Percentiles rank a stretch among this genome's conserved stretches.
Conservation (phyloP, 1,140 invertebrate genomes). For the Sitobion miscanthi region DNA sequence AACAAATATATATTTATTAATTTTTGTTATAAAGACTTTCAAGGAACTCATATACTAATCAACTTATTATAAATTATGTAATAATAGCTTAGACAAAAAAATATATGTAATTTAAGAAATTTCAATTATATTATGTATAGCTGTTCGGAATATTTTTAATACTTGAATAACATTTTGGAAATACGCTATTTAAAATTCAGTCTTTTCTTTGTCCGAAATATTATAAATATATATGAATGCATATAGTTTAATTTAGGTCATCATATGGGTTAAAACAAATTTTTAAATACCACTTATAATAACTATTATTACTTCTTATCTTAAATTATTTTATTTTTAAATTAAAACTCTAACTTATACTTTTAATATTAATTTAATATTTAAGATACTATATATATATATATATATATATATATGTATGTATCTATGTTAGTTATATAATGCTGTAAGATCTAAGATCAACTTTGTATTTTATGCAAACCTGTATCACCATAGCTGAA, state of each 20-base stretch:
- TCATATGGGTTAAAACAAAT: background rate
- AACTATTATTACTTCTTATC: background rate
- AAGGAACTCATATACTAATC: background rate
- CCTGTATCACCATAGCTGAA: background rate
- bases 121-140: background rate
- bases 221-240: background rate
- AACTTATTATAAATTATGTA: background rate
- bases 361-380: background rate
- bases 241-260: background rate
- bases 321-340: background rate
- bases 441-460: background rate
- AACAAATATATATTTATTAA: background rate
- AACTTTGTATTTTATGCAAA: conserved; percentile 2
- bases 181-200: background rate
- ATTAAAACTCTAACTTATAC: background rate
- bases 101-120: background rate
- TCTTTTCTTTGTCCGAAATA: background rate
- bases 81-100: background rate
- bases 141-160: background rate
- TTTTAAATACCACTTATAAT: background rate
- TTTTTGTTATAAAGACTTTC: background rate
- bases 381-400: background rate
- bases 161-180: background rate
- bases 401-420: background rate
- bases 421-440: background rate